Percentiles rank a stretch among this genome's conserved stretches.
These are phyloP conservation scores for Uria lomvia DNA, from an alignment of 2,113 vertebrate species.

Conservation along the genomic window DNA sequence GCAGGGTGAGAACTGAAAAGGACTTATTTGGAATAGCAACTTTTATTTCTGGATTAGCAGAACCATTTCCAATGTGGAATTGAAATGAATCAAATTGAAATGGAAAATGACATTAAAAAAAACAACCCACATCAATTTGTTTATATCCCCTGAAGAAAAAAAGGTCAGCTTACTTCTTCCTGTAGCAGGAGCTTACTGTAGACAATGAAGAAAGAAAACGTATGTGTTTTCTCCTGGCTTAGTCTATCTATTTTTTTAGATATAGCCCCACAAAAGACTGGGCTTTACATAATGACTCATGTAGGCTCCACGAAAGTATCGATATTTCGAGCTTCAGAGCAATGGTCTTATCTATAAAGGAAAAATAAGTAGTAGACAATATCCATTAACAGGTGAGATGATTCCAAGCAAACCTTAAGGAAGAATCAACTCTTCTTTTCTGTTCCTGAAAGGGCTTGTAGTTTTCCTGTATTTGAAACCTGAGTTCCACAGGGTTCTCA, in stretches of 20 bases:
- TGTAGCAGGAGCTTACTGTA: neutral
- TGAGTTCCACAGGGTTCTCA: neutral
- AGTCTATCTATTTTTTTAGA: neutral
- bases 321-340: neutral
- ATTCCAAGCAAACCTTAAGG: neutral
- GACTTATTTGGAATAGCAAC: neutral
- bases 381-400: neutral
- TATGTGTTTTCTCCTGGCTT: neutral
- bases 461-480: neutral
- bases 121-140: neutral
- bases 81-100: neutral
- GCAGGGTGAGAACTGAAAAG: neutral
- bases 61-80: neutral
- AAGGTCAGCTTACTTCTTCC: neutral
- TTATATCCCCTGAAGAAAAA: neutral
- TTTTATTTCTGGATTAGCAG: neutral
- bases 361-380: neutral
- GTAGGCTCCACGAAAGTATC: neutral
- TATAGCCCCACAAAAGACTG: accelerated
- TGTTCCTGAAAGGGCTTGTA: neutral
- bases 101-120: neutral
- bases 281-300: neutral
- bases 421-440: neutral
- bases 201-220: neutral
- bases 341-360: neutral